Conservation (phyloP, 2,113 vertebrate genomes). For the Syrmaticus mikado region DNA sequence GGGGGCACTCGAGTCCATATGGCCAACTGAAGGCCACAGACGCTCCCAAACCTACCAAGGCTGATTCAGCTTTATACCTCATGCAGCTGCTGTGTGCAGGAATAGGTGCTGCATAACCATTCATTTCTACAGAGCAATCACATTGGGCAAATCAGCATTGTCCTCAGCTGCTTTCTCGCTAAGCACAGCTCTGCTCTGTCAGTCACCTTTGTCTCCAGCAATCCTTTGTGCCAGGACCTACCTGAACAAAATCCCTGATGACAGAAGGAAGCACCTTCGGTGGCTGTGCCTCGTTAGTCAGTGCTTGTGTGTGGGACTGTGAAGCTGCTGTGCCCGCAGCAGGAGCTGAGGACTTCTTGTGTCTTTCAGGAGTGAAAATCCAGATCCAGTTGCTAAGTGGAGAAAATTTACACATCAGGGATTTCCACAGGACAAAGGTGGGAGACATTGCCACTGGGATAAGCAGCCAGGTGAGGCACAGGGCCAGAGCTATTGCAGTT, state of each 20-base stretch:
- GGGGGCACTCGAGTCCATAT: not conserved
- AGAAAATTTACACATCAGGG: slow-evolving; percentile 88
- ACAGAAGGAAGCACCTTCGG: not conserved
- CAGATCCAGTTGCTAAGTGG: slow-evolving; percentile 88
- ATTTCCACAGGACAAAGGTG: slow-evolving; percentile 90
- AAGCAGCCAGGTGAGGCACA: slow-evolving; percentile 91
- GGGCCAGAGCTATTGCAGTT: not conserved
- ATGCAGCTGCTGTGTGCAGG: not conserved
- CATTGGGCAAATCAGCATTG: not conserved
- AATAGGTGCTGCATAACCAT: not conserved
- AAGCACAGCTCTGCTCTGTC: slow-evolving; percentile 33
- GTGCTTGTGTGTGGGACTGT: not conserved
- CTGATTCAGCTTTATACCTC: not conserved
- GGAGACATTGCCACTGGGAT: slow-evolving; percentile 94
- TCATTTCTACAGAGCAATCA: not conserved
- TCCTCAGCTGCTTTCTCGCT: slow-evolving; percentile 26
- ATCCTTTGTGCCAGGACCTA: not conserved
- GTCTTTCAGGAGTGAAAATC: slow-evolving; percentile 88
- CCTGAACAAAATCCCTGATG: not conserved
- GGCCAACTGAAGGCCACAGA: not conserved
- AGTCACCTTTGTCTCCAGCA: not conserved
- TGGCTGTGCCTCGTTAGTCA: not conserved
- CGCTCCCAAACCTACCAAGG: not conserved
- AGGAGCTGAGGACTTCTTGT: not conserved
- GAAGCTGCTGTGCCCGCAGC: not conserved